Conservation (phyloP, 2,113 vertebrate species). For the Sebastes fasciatus region DNA sequence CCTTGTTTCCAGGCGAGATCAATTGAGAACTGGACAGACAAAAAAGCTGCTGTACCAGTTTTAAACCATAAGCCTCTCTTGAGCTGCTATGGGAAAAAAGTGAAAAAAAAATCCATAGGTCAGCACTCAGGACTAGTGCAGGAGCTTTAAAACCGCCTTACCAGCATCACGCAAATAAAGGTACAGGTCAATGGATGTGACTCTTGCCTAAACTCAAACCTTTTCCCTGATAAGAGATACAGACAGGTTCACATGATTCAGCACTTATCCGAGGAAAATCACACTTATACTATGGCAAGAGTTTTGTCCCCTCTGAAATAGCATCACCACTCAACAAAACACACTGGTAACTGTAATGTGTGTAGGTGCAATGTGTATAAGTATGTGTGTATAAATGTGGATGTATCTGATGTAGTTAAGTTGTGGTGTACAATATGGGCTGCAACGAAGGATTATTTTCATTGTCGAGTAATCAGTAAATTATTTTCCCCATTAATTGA, state of each 20-base stretch:
- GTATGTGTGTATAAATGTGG: no score
- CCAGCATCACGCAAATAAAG: constrained; percentile 12
- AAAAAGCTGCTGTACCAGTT: background rate
- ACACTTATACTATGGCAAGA: background rate
- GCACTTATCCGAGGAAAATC: background rate
- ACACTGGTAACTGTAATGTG: no score
- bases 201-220: background rate
- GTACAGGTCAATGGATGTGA: background rate
- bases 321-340: no score
- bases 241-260: constrained; percentile 9
- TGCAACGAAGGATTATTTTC: no score
- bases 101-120: background rate
- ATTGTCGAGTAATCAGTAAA: no score
- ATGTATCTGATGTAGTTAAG: no score
- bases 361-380: no score
- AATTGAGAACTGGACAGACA: background rate
- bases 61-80: constrained; percentile 10
- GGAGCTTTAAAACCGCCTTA: constrained; percentile 12
- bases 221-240: background rate
- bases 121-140: constrained; percentile 4
- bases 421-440: no score
- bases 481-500: no score
- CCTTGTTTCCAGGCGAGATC: background rate
- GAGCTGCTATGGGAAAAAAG: background rate
- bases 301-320: no score